Base-by-base conservation (phyloP, 2,113 vertebrate genomes). In the Zosterops borbonicus region DNA sequence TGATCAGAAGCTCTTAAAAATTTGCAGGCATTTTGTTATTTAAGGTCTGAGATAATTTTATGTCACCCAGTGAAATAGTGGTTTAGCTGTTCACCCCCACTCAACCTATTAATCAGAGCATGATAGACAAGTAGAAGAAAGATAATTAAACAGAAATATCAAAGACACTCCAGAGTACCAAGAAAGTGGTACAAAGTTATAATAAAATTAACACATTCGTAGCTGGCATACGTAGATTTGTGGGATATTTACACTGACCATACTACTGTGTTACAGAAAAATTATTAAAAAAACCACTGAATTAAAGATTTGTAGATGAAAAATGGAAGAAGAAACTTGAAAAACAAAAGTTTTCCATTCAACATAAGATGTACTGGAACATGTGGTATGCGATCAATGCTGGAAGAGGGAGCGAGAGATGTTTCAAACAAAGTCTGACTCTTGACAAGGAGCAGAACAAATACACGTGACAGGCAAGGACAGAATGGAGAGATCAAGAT, bases 391-490 rank as follows among this genome's bases (percentile, higher is more conserved):
- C 18, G 23, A 60, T 14, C 19, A 86, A 83, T 33, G 6, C 20
- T 83, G 18, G 5, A 13, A 75, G 37, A 82, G 8, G 5, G 44
- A n/a, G 39, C 33, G 44, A 33, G 21, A 33, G 4, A 29, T 28
- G 6, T 55, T 41, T 75, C 35, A 80, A 59, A 65, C 5, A 56
- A 83, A 83, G 9, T 20, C 25, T 50, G 9, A 44, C 12, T 46
- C n/a, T 63, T 84, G 42, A 56, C 23, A 77, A 70, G 17, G 9
- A 68, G 9, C 27, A 80, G 67, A 76, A 86, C 33, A 86, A 73
- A 58, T 47, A 35, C 12, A 41, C 0, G 0, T 35, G 25, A 44
- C 22, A 65, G 22, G 14, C n/a, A 74, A 42, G 25, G 9, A 7
- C 28, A 84, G 64, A 81, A 81, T 6, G 47, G 9, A 75, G n/a